A percentile compares a stretch with the other conserved stretches of the same genome.
These are phyloP conservation scores for Drosophila nannoptera DNA, from an alignment of 1,140 invertebrate species.

Conservation along the genomic window DNA sequence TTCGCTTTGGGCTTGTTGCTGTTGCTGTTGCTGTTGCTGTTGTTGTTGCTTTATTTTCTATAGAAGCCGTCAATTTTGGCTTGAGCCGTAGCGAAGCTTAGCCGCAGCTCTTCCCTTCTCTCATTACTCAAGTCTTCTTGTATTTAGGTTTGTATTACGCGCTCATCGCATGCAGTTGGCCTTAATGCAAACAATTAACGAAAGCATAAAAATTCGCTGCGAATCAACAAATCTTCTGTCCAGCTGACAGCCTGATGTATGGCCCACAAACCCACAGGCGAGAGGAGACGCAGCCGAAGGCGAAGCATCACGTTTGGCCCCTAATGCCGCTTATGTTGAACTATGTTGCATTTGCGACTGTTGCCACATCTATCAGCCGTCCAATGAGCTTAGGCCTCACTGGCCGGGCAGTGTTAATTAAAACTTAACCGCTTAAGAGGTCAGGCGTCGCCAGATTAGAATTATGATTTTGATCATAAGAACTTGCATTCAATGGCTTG, in stretches of 20 bases:
- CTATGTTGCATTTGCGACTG: conserved; percentile 11
- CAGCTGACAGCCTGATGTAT: background rate
- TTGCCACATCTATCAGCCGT: conserved; percentile 19
- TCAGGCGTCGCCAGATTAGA: conserved; percentile 16
- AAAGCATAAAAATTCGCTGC: background rate
- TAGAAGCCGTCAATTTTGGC: too few species aligned
- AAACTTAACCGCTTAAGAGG: conserved; percentile 20
- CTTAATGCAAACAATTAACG: conserved; percentile 1
- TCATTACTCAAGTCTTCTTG: background rate
- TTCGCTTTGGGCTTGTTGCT: too few species aligned
- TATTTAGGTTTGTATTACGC: background rate
- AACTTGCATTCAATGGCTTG: too few species aligned
- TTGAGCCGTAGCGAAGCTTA: background rate
- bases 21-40: too few species aligned
- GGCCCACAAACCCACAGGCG: background rate
- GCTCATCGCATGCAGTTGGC: background rate
- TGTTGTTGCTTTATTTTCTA: too few species aligned
- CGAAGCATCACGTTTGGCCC: too few species aligned
- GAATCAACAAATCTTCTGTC: conserved; percentile 1
- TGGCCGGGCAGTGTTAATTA: conserved; percentile 21
- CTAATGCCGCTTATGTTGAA: background rate
- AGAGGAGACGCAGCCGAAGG: too few species aligned
- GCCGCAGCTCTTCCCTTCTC: background rate
- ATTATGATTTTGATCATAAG: conserved; percentile 4
- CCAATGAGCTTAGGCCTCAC: background rate